phyloP scores from a whole-genome alignment of 2,113 vertebrate genomes.

The Cranoglanis bouderius region DNA sequence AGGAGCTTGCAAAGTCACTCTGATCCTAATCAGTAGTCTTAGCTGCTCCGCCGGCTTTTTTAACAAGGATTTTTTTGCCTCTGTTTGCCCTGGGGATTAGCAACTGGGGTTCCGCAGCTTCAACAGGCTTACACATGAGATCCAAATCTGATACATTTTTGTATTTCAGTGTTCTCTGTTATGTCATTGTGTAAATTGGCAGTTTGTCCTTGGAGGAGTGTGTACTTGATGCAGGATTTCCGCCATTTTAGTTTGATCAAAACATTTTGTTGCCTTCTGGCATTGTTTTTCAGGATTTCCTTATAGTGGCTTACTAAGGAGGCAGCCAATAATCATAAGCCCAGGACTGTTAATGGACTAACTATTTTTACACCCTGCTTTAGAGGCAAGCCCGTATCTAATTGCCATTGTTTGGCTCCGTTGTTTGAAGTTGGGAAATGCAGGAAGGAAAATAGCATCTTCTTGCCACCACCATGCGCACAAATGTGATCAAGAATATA shows the following conservation, averaged over 20 bases:
- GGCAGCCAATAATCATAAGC: conserved; percentile 29
- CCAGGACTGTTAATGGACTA: conserved; percentile 28
- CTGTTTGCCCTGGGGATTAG: conserved; percentile 58
- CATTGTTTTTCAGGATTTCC: conserved; percentile 38
- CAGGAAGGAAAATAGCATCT: conserved; percentile 39
- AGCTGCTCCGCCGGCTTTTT: conserved; percentile 49
- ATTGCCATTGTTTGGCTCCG: conserved; percentile 41
- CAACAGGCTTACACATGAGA: conserved; percentile 40
- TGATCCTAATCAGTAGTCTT: conserved; percentile 54
- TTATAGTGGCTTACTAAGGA: conserved; percentile 24
- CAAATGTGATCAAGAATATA: background rate
- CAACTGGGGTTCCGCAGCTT: conserved; percentile 42
- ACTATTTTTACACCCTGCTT: conserved; percentile 21
- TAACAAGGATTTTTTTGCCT: conserved; percentile 48
- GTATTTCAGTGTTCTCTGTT: conserved; percentile 31
- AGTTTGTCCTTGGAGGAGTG: conserved; percentile 34
- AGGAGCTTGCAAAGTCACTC: conserved; percentile 44
- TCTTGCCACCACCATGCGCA: background rate
- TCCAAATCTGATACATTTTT: conserved; percentile 61
- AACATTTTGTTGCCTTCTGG: conserved; percentile 9
- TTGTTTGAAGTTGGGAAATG: conserved; percentile 55
- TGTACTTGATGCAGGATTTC: conserved; percentile 39
- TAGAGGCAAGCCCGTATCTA: conserved; percentile 51
- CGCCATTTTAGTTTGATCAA: conserved; percentile 35
- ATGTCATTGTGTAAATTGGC: conserved; percentile 44